phyloP scores from a whole-genome alignment of 1,140 invertebrate genomes.

The Bombus consobrinus region DNA sequence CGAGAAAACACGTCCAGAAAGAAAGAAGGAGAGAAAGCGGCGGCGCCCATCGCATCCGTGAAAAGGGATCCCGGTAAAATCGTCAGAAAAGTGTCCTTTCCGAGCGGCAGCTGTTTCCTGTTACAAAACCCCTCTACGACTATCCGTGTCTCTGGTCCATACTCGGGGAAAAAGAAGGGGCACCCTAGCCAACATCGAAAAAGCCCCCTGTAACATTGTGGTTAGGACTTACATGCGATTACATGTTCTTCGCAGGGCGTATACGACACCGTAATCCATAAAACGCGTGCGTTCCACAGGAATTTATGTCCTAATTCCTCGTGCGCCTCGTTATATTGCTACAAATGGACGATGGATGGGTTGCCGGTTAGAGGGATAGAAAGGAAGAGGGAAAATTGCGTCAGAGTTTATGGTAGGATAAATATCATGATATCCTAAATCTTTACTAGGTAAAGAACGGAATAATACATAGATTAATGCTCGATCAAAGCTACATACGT shows the following conservation, averaged over 20 bases:
- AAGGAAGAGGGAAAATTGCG: not conserved
- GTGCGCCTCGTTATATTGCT: constrained; percentile 39
- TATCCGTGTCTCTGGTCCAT: not conserved
- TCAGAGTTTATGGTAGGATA: not conserved
- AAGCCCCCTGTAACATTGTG: constrained; percentile 23
- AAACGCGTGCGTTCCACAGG: constrained; percentile 47
- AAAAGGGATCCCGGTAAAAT: constrained; percentile 44
- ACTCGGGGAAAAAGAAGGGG: constrained; percentile 24
- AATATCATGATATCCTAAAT: not conserved
- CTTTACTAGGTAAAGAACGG: not conserved
- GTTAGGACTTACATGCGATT: constrained; percentile 57
- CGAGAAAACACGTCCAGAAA: constrained; percentile 10
- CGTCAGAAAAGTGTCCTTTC: constrained; percentile 55
- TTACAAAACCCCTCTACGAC: constrained; percentile 55
- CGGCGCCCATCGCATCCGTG: not conserved
- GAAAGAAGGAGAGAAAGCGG: not conserved
- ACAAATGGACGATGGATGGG: constrained; percentile 10
- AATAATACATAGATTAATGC: too few relatives aligned
- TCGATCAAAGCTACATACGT: not conserved
- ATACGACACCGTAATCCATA: constrained; percentile 53
- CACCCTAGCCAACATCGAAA: constrained; percentile 20
- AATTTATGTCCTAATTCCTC: constrained; percentile 68
- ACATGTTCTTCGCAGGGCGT: constrained; percentile 26
- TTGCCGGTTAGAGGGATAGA: not conserved
- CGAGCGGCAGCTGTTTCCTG: constrained; percentile 74